These are phyloP conservation scores for Catagonus wagneri DNA, from an alignment of 2,113 vertebrate genomes.

Conservation along the genomic window DNA sequence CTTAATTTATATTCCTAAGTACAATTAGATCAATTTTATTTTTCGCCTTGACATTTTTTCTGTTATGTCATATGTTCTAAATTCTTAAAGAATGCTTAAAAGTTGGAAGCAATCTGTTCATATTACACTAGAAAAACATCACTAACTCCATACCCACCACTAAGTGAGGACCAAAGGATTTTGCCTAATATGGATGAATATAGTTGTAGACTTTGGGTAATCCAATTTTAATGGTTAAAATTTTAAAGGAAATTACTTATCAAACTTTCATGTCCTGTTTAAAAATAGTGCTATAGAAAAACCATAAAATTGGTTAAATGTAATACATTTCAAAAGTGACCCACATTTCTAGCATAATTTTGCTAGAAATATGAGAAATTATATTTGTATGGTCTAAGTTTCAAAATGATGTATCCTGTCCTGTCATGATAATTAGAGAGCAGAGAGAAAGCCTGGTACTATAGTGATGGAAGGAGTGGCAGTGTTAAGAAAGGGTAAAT, in stretches of 20 bases:
- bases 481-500: background rate
- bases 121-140: background rate
- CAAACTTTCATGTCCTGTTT: background rate
- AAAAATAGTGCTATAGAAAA: background rate
- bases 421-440: background rate
- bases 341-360: background rate
- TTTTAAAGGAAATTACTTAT: background rate
- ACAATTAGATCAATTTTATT: background rate
- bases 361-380: background rate
- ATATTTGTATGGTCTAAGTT: background rate
- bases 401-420: background rate
- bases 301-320: background rate
- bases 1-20: background rate
- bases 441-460: background rate
- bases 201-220: background rate
- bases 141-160: background rate
- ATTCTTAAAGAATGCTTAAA: slow-evolving; percentile 27
- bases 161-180: background rate
- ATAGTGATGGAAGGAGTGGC: background rate
- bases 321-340: background rate
- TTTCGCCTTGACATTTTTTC: background rate
- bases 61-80: background rate
- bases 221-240: background rate
- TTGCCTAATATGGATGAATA: background rate
- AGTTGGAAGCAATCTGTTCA: background rate